Evolutionary conservation across 1,140 invertebrate species (phyloP).

Genomic region (Papilio polyxenes): DNA sequence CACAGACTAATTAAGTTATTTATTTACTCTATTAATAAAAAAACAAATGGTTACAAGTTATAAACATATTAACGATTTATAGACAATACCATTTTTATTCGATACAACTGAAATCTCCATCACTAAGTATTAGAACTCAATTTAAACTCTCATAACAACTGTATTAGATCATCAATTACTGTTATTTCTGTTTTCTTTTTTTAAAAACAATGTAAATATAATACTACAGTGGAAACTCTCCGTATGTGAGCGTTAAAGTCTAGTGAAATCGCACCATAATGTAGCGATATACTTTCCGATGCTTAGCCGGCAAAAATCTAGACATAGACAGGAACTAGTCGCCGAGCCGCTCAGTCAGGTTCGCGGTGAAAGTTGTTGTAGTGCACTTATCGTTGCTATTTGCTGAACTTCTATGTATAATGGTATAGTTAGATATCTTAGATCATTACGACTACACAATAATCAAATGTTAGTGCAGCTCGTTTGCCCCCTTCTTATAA

Average conservation of each 20-base stretch:
- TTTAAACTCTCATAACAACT: too few relatives aligned
- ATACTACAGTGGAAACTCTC: background rate
- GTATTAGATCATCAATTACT: too few relatives aligned
- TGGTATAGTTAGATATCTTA: background rate
- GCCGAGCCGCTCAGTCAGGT: background rate
- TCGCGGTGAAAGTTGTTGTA: conserved; percentile 20
- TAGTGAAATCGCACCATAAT: conserved; percentile 23
- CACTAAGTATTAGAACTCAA: too few relatives aligned
- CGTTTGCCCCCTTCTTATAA: too few relatives aligned
- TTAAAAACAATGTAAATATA: background rate
- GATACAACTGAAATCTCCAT: too few relatives aligned
- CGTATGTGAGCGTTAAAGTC: background rate
- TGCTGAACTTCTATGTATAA: conserved; percentile 1
- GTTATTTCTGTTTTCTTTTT: too few relatives aligned
- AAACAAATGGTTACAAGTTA: too few relatives aligned
- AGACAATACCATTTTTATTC: too few relatives aligned
- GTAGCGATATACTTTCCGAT: background rate
- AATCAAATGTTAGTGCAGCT: background rate
- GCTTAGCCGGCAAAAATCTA: conserved; percentile 8
- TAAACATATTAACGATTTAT: too few relatives aligned
- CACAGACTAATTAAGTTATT: too few relatives aligned
- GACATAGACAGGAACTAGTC: background rate
- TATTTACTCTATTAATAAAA: too few relatives aligned
- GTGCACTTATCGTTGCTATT: conserved; percentile 1
- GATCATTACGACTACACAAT: background rate